Evolutionary conservation across 2,113 vertebrate genomes (phyloP), one percentile per base, ranked within the genome.

Genomic region (Salminus brasiliensis): DNA sequence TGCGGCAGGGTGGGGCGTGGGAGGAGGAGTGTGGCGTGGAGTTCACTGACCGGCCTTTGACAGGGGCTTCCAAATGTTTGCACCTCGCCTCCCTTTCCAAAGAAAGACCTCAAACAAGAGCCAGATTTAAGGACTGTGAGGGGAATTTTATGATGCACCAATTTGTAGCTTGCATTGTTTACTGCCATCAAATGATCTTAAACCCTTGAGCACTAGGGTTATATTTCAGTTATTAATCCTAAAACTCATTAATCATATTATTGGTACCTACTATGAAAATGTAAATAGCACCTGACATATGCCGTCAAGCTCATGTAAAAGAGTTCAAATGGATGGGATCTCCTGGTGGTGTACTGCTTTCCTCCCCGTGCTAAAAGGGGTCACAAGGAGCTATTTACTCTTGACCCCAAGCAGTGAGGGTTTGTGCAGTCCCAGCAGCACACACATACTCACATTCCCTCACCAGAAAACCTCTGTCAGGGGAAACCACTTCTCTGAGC

Each of bases 1-100:
- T 80, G 73, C 13, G 72, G 83, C 86, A 86, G 86, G 89, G 90
- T 81, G 90, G 88, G 88, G 86, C 73, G 65, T 89, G 89, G 87
- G 88, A 90, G 74, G 82, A 83, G 79, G 83, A 81, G 82, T 78
- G 81, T n/a, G 71, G 75, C 52, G 80, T 80, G 82, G 78, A 79
- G 76, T 86, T 84, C 63, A 15, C 18, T 23, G 43, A 62, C 73
- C 45, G 25, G 59, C 32, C 27, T 47, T 29, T 25, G 25, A 36
- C 57, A 65, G 18, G 13, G 49, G 30, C 11, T 34, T 34, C 34
- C 62, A 53, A 66, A 52, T 39, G n/a, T 49, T 13, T 65, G 62
- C 18, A 66, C 62, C 29, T 65, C 29, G 32, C 21, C 29, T 27
- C 60, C 13, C 9, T 12, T 66, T 3, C 16, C 39, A 76, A 39